These are phyloP conservation scores for Sylvicola cinctus DNA, from an alignment of 2,888 invertebrate species.

Conservation along the genomic window DNA sequence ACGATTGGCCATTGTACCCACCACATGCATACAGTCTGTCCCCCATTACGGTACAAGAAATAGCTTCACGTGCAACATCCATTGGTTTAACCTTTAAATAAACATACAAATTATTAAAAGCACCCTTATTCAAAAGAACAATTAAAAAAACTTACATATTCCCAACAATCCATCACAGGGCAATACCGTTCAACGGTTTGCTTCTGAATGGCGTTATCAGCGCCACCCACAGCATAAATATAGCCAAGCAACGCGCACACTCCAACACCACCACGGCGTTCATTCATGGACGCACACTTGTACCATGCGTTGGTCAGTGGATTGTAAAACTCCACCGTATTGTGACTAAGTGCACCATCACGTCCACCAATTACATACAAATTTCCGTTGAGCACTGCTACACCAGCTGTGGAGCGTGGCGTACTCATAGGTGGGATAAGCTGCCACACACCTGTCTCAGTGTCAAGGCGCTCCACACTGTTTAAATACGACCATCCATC, in stretches of 20 bases:
- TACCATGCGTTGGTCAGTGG: conserved; percentile 57
- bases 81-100: conserved; percentile 46
- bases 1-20: conserved; percentile 81
- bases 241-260: conserved; percentile 72
- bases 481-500: conserved; percentile 80
- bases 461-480: conserved; percentile 86
- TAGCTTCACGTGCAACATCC: conserved; percentile 67
- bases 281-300: conserved; percentile 68
- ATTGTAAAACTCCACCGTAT: conserved; percentile 74
- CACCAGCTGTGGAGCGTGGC: conserved; percentile 69
- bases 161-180: conserved; percentile 66
- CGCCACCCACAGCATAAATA: conserved; percentile 82
- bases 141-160: conserved; percentile 28
- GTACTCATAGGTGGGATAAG: conserved; percentile 78
- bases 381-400: conserved; percentile 64
- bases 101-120: not conserved
- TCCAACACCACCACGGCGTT: conserved; percentile 72
- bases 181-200: conserved; percentile 79
- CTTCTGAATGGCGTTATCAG: too few species aligned
- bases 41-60: conserved; percentile 67
- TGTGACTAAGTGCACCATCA: conserved; percentile 76
- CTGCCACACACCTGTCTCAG: conserved; percentile 70
- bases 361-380: conserved; percentile 85
- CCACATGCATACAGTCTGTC: conserved; percentile 60
- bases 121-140: not conserved